Evolutionary conservation across 53 echinoderm and acorn worm genomes (phyloP).

Genomic region (Stichopus horrens): DNA sequence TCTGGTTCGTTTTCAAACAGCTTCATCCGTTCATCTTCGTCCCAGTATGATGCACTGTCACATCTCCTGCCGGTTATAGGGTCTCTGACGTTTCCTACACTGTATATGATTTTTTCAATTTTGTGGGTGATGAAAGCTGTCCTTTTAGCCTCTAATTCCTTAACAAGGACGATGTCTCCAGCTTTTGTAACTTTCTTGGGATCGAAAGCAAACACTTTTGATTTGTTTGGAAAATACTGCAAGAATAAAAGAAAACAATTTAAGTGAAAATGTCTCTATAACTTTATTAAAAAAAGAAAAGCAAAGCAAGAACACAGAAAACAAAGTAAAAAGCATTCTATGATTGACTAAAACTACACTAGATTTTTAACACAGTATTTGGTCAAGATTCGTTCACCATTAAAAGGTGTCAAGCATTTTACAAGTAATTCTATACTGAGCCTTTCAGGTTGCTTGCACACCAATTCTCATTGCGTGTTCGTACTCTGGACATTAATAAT

Average conservation of each 20-base stretch:
- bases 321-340: background rate
- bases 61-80: constrained; percentile 88
- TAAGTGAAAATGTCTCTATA: background rate
- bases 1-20: background rate
- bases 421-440: background rate
- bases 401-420: background rate
- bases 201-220: constrained; percentile 77
- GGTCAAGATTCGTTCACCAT: background rate
- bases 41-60: constrained; percentile 74
- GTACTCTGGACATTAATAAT: too few species aligned
- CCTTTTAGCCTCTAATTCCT: constrained; percentile 68
- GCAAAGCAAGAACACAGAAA: background rate
- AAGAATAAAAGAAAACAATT: constrained; percentile 7
- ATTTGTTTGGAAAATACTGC: constrained; percentile 78
- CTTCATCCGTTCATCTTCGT: constrained; percentile 39
- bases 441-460: background rate
- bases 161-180: constrained; percentile 87
- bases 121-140: constrained; percentile 70
- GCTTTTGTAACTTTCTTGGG: constrained; percentile 69
- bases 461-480: too few species aligned
- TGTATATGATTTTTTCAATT: constrained; percentile 81
- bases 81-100: constrained; percentile 84
- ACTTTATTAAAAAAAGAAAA: background rate
- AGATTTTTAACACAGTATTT: too few species aligned
- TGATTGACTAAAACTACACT: too few species aligned